Evolutionary conservation across 1,140 invertebrate species (phyloP).

Genomic region (Euura lappo): DNA sequence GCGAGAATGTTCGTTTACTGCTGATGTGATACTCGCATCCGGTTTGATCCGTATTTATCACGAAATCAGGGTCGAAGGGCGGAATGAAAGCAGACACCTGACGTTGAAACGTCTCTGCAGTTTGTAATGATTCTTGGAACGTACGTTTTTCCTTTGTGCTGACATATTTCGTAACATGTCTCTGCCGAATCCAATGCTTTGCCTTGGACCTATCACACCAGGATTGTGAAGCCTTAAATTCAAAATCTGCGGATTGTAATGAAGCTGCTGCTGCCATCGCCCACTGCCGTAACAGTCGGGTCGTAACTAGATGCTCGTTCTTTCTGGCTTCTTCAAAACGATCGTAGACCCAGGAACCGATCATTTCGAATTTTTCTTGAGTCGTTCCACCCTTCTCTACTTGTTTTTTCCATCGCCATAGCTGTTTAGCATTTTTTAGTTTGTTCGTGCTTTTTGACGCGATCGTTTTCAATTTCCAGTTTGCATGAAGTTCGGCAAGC

Average conservation of each 20-base stretch:
- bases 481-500: background rate
- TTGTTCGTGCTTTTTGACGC: background rate
- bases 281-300: background rate
- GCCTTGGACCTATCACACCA: background rate
- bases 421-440: background rate
- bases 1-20: constrained; percentile 5
- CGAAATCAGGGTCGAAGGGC: background rate
- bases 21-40: constrained; percentile 7
- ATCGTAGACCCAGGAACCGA: background rate
- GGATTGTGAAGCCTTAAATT: background rate
- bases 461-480: background rate
- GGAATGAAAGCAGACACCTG: background rate
- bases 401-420: background rate
- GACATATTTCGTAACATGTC: background rate
- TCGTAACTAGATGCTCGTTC: background rate
- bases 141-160: background rate
- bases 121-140: background rate
- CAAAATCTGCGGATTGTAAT: constrained; percentile 3
- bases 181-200: background rate
- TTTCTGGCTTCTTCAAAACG: background rate
- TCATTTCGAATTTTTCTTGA: background rate
- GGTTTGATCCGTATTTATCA: background rate
- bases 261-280: background rate
- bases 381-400: background rate
- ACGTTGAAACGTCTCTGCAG: constrained; percentile 2